These are phyloP conservation scores for Phytoseiulus persimilis DNA, from an alignment of 2,888 invertebrate species.

Conservation along the genomic window DNA sequence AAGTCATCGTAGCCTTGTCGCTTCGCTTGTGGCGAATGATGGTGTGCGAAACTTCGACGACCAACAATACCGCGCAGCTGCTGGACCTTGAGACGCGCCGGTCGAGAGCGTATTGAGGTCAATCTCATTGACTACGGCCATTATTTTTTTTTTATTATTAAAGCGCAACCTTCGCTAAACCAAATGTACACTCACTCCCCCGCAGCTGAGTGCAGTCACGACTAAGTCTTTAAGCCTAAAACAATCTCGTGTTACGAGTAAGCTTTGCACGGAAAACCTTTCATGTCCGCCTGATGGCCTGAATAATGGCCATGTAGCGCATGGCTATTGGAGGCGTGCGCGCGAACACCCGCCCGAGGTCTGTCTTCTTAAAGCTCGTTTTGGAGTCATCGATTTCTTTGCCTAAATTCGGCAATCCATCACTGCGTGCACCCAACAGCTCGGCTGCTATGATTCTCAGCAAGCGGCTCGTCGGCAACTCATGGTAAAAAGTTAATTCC, in stretches of 20 bases:
- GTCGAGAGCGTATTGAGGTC: neutral
- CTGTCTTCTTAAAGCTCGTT: neutral
- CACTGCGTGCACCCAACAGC: neutral
- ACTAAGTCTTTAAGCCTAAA: neutral
- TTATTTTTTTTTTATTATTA: neutral
- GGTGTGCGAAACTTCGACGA: neutral
- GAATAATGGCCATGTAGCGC: neutral
- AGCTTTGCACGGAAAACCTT: neutral
- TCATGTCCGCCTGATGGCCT: neutral
- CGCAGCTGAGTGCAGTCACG: constrained; percentile 5
- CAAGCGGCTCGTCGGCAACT: neutral
- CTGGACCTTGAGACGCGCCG: neutral
- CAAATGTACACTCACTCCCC: neutral
- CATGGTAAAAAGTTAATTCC: no score
- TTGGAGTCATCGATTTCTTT: neutral
- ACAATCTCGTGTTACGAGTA: neutral
- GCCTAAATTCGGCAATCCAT: neutral
- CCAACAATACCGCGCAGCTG: neutral
- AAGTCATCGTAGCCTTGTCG: neutral
- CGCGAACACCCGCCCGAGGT: neutral
- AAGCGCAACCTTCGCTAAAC: neutral
- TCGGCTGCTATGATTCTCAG: neutral
- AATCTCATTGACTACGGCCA: neutral
- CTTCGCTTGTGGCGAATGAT: neutral
- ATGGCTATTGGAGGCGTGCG: neutral